phyloP scores from a whole-genome alignment of 2,113 vertebrate genomes.

The Thermophis baileyi region DNA sequence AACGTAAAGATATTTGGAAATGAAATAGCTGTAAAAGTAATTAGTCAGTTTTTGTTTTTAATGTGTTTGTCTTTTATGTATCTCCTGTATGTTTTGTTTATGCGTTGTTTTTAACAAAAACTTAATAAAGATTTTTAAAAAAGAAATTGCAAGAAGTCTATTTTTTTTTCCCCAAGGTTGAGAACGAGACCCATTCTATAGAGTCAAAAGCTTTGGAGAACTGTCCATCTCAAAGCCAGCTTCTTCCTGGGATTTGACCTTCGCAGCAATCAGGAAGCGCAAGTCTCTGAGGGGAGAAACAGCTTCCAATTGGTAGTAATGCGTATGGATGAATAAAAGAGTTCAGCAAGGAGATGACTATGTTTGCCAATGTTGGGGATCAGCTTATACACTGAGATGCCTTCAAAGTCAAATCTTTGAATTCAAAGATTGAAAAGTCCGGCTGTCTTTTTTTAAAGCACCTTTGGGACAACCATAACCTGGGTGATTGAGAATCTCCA shows the following conservation, averaged over 20 bases:
- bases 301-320: neutral
- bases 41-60: no score
- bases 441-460: neutral
- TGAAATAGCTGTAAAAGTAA: no score
- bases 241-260: neutral
- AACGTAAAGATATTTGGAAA: no score
- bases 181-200: neutral
- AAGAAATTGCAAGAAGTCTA: neutral
- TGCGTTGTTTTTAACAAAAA: no score
- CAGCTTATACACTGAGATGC: neutral
- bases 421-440: neutral
- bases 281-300: neutral
- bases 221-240: neutral
- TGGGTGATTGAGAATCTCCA: neutral
- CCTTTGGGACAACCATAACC: no score
- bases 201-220: neutral
- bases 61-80: no score
- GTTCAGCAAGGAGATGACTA: neutral
- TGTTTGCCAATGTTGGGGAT: neutral
- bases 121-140: no score
- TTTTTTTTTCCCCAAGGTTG: neutral
- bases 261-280: neutral
- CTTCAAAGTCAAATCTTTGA: neutral
- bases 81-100: no score
- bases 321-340: neutral